Conservation (phyloP, 2,797 vertebrate genomes). For the Cryptoblepharus egeriae region DNA sequence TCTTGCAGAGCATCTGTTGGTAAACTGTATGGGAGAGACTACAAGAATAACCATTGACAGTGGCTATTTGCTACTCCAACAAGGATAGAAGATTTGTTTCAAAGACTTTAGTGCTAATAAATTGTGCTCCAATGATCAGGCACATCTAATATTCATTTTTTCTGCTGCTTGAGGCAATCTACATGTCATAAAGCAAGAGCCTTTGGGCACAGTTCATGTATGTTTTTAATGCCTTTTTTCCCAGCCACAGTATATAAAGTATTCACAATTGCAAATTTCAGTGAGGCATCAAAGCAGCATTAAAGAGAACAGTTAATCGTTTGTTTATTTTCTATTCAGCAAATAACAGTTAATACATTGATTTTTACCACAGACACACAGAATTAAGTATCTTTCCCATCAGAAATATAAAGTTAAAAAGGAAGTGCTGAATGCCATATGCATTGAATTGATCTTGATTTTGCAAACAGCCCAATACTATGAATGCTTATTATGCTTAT, state of each 20-base stretch:
- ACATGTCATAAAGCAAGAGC: slow-evolving; percentile 19
- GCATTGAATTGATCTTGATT: background rate
- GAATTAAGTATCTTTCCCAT: background rate
- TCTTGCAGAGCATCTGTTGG: background rate
- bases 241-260: background rate
- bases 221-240: background rate
- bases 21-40: background rate
- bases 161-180: slow-evolving; percentile 12
- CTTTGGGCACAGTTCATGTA: background rate
- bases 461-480: background rate
- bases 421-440: background rate
- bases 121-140: background rate
- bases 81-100: background rate
- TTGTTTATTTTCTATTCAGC: background rate
- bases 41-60: background rate
- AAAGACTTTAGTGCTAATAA: slow-evolving; percentile 4
- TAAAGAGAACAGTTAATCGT: background rate
- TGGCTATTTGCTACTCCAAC: background rate
- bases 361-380: background rate
- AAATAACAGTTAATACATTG: background rate
- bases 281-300: background rate
- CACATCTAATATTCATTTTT: background rate
- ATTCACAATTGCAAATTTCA: slow-evolving; percentile 15
- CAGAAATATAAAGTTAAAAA: background rate
- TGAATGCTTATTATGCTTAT: background rate